These are phyloP conservation scores for Phyllostomus discolor DNA, from an alignment of 2,113 vertebrate genomes.

Conservation along the genomic window DNA sequence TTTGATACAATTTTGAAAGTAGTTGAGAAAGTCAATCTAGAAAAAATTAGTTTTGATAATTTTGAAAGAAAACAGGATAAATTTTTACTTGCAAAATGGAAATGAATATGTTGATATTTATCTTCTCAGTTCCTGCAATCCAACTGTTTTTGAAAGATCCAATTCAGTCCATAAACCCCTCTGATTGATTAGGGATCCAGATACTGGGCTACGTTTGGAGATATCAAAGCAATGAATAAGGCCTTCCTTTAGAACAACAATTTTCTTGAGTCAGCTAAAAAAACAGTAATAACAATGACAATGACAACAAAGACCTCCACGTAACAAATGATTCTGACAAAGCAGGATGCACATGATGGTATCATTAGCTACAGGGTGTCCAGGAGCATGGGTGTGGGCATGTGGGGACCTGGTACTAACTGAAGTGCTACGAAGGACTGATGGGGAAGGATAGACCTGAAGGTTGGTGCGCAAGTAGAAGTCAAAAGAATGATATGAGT, in stretches of 20 bases:
- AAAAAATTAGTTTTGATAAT: background rate
- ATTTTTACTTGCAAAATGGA: background rate
- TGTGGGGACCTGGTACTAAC: background rate
- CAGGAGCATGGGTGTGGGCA: accelerated
- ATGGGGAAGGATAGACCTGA: background rate
- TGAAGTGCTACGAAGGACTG: background rate
- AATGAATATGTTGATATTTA: background rate
- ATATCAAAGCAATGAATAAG: background rate
- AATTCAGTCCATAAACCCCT: too few relatives aligned
- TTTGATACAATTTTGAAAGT: background rate
- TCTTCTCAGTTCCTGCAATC: background rate
- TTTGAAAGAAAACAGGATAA: background rate
- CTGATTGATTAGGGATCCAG: background rate
- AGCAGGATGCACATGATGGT: background rate
- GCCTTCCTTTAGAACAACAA: background rate
- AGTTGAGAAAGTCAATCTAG: background rate
- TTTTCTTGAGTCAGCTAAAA: background rate
- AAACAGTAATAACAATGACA: background rate
- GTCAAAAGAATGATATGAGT: background rate
- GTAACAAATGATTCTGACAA: background rate
- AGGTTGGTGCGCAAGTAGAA: background rate
- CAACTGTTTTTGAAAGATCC: background rate
- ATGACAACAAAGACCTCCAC: background rate
- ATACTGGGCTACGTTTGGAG: background rate
- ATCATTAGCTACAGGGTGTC: background rate